Percentiles rank a stretch among this genome's conserved stretches.
phyloP scores from a whole-genome alignment of 2,113 vertebrate genomes.

The Cryptomyrus ogoouensis region DNA sequence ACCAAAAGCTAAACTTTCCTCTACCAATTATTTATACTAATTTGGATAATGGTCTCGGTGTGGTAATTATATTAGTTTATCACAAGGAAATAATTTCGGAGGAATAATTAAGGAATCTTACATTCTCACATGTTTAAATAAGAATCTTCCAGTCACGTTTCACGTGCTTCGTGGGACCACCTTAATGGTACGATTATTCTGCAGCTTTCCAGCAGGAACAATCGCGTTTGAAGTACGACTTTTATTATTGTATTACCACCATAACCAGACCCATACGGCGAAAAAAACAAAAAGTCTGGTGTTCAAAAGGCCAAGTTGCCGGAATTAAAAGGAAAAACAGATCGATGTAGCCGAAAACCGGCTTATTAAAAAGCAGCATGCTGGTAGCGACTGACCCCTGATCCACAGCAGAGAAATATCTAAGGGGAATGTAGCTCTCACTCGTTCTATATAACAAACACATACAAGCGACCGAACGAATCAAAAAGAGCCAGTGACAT shows the following conservation, averaged over 20 bases:
- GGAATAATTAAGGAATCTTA: neutral
- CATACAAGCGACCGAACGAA: neutral
- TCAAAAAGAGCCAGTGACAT: neutral
- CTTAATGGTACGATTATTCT: neutral
- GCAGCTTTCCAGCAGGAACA: neutral
- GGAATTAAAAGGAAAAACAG: neutral
- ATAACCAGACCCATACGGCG: neutral
- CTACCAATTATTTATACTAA: neutral
- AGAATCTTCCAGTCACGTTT: neutral
- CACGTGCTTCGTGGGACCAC: neutral
- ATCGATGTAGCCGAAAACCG: neutral
- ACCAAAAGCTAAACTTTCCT: neutral
- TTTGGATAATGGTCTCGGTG: neutral
- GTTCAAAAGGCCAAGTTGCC: neutral
- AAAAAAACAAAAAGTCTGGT: neutral
- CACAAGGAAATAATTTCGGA: neutral
- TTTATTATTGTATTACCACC: too few relatives aligned
- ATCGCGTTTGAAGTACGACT: neutral
- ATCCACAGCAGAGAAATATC: neutral
- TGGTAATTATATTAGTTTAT: neutral
- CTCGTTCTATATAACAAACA: neutral
- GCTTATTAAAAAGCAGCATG: neutral
- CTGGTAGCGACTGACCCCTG: neutral
- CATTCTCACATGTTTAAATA: neutral
- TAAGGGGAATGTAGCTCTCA: neutral